Evolutionary conservation across 2,113 vertebrate species (phyloP).

Genomic region (Pao palembangensis): DNA sequence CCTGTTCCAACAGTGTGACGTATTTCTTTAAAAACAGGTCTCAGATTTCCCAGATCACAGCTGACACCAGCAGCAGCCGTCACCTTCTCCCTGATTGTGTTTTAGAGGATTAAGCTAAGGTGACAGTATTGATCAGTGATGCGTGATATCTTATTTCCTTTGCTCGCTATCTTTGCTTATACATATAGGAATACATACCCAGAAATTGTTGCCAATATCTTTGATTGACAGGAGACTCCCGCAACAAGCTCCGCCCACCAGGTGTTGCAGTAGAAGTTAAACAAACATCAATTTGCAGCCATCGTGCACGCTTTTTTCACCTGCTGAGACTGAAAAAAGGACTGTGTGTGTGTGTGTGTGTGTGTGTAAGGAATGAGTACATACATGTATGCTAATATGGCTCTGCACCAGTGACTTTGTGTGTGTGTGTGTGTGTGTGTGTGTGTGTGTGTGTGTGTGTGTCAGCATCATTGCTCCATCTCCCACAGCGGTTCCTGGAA

Average conservation of each 20-base stretch:
- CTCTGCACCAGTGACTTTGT: slow-evolving; percentile 66
- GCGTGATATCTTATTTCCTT: slow-evolving; percentile 65
- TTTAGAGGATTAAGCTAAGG: slow-evolving; percentile 53
- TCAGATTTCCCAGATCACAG: background rate
- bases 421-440: slow-evolving; percentile 61
- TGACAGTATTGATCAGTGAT: slow-evolving; percentile 64
- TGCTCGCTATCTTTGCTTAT: slow-evolving; percentile 16
- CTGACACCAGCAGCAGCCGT: background rate
- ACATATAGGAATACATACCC: slow-evolving; percentile 2
- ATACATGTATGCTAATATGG: background rate
- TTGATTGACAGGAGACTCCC: slow-evolving; percentile 22
- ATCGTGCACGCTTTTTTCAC: slow-evolving; percentile 19
- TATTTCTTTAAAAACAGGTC: slow-evolving; percentile 16
- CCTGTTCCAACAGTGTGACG: slow-evolving; percentile 4
- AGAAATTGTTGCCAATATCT: background rate
- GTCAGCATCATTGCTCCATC: slow-evolving; percentile 81
- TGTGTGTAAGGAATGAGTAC: slow-evolving; percentile 63
- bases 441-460: slow-evolving; percentile 80
- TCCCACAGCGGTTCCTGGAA: slow-evolving; percentile 74
- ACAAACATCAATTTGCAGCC: slow-evolving; percentile 32
- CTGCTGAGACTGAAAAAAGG: slow-evolving; percentile 24
- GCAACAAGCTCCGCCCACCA: slow-evolving; percentile 13
- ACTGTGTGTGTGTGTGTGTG: slow-evolving; percentile 52
- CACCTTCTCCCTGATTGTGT: slow-evolving; percentile 36
- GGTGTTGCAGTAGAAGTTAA: slow-evolving; percentile 7